Evolutionary conservation across 2,113 vertebrate species (phyloP), one percentile per base, ranked within the genome.

Genomic region (Pan troglodytes): DNA sequence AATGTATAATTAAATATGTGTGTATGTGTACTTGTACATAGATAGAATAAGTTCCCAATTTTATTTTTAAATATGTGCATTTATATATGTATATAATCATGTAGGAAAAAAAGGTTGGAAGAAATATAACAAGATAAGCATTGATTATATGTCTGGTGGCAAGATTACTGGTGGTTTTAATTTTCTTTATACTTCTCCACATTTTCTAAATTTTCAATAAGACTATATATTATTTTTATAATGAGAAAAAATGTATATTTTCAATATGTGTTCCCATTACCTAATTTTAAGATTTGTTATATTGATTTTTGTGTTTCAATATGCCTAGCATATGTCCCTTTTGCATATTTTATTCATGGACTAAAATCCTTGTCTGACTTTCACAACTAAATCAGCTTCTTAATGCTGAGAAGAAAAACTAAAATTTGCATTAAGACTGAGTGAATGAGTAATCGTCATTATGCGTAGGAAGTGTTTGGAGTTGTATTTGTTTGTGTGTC

Each of bases 341-440:
- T 96, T 67, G 12, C 14, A 55, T 92, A 61, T 86, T 94, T 81
- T 92, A 76, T 87, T 90, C 67, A 78, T 61, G 40, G 70, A 64
- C 67, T 90, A 70, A 95, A 95, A 70, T 94, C 85, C 38, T 75
- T 52, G 0, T 50, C 52, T 73, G 10, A 75, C 13, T 90, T 92
- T 90, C 48, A 75, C 40, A 90, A 55, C 32, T 59, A 75, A 92
- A 85, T 92, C 80, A 22, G 35, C 27, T 96, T 80, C 55, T 94
- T 82, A 80, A 35, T 48, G 61, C 40, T 57, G 45, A 61, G 30
- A 82, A 91, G 76, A 50, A 92, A 87, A 76, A 52, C 72, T 57
- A 40, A 86, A 73, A 91, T 83, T 88, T 91, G 8, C 57, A 43
- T 48, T n/a, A 10, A 92, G n/a, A 80, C 20, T 22, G 52, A 84